phyloP scores from a whole-genome alignment of 2,797 vertebrate species.

The Sebastes vulpes region DNA sequence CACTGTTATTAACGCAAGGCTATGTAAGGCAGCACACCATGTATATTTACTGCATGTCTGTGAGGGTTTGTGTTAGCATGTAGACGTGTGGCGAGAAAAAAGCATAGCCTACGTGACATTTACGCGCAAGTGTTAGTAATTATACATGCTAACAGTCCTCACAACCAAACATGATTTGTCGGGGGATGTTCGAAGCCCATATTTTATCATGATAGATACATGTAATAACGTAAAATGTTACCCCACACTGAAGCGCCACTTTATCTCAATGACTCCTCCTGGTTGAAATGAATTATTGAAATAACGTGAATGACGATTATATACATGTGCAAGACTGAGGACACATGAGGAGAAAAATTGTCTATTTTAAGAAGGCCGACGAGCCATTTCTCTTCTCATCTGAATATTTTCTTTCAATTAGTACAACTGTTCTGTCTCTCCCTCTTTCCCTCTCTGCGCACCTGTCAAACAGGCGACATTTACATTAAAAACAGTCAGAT shows the following conservation, averaged over 20 bases:
- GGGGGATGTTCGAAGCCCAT: background rate
- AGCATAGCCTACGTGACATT: constrained; percentile 30
- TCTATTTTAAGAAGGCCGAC: constrained; percentile 37
- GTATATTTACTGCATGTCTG: background rate
- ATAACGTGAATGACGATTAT: constrained; percentile 36
- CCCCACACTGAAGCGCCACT: constrained; percentile 11
- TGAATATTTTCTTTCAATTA: constrained; percentile 76
- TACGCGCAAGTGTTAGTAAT: constrained; percentile 42
- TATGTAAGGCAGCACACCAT: constrained; percentile 6
- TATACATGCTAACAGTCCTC: constrained; percentile 34
- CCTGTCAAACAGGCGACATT: constrained; percentile 79
- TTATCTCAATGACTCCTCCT: constrained; percentile 42
- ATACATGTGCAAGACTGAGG: constrained; percentile 1
- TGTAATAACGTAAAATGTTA: constrained; percentile 44
- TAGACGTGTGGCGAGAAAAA: constrained; percentile 16
- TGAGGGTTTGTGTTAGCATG: constrained; percentile 7
- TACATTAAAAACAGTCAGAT: constrained; percentile 74
- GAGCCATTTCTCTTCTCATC: constrained; percentile 43
- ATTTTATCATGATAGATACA: constrained; percentile 46
- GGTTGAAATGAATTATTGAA: constrained; percentile 51
- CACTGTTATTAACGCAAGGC: constrained; percentile 60
- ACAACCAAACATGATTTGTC: constrained; percentile 38
- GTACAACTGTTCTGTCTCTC: constrained; percentile 52
- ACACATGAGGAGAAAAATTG: constrained; percentile 7
- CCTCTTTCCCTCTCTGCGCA: constrained; percentile 52